Evolutionary conservation across 2,797 vertebrate genomes (phyloP).

Genomic region (Betta splendens): DNA sequence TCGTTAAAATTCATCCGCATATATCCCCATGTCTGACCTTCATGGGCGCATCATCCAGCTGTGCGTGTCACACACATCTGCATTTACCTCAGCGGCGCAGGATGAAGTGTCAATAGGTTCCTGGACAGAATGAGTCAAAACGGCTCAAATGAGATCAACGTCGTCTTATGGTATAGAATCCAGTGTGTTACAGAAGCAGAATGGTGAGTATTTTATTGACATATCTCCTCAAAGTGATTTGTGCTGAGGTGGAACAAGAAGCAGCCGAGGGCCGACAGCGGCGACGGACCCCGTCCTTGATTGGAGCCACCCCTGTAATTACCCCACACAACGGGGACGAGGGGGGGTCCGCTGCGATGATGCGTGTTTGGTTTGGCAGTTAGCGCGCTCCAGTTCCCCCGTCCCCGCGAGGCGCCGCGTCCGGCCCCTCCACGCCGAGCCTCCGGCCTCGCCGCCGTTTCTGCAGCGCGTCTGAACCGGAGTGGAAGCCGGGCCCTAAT

Average conservation of each 20-base stretch:
- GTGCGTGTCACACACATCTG: conserved; percentile 3
- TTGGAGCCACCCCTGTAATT: conserved; percentile 70
- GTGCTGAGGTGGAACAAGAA: conserved; percentile 26
- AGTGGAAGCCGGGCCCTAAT: conserved; percentile 61
- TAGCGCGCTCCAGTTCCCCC: conserved; percentile 79
- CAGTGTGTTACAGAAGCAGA: no score
- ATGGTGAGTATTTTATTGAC: no score
- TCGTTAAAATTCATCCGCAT: conserved; percentile 50
- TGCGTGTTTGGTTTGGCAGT: conserved; percentile 70
- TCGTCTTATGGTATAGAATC: no score
- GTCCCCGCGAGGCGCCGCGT: conserved; percentile 64
- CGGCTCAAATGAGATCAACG: no score
- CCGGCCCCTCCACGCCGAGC: conserved; percentile 56
- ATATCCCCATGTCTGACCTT: conserved; percentile 55
- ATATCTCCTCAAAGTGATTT: conserved; percentile 20
- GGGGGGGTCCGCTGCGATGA: conserved; percentile 63
- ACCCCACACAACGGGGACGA: conserved; percentile 52
- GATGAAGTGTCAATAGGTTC: no score
- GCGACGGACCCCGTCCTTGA: conserved; percentile 45
- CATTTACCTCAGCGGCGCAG: no score
- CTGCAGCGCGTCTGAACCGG: conserved; percentile 57
- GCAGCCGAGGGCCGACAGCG: conserved; percentile 21
- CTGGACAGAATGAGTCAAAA: no score
- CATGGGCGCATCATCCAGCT: conserved; percentile 44
- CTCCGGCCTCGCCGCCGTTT: conserved; percentile 53